Conservation (phyloP, 1,140 invertebrate species). For the Calliphora vicina region DNA sequence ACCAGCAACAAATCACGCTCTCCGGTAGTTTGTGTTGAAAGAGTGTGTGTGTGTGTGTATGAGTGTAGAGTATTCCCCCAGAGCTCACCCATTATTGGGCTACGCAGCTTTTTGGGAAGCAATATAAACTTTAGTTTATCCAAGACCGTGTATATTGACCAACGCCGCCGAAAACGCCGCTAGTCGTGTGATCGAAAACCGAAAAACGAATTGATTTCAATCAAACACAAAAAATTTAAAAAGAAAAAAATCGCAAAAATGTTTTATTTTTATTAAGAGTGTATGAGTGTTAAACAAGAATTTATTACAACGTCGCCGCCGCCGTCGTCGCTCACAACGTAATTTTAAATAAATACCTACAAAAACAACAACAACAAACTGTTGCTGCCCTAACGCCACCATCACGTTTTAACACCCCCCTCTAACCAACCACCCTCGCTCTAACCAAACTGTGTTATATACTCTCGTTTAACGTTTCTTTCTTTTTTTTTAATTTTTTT, state of each 20-base stretch:
- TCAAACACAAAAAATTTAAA: not conserved
- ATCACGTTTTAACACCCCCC: conserved; percentile 24
- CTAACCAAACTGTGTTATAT: no score
- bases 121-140: conserved; percentile 29
- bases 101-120: conserved; percentile 21
- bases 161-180: conserved; percentile 20
- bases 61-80: not conserved
- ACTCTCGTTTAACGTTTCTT: not conserved
- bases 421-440: not conserved
- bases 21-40: not conserved
- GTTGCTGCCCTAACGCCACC: not conserved
- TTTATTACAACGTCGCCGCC: not conserved
- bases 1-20: not conserved
- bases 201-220: no score
- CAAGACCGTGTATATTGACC: conserved; percentile 30
- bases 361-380: conserved; percentile 7
- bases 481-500: no score
- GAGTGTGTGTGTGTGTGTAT: not conserved
- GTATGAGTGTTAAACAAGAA: not conserved
- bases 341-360: not conserved
- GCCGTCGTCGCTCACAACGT: no score
- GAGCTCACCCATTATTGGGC: not conserved
- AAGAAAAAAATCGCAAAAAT: not conserved
- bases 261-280: not conserved
- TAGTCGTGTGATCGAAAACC: not conserved